A percentile compares a stretch with the other conserved stretches of the same genome.
phyloP scores from a whole-genome alignment of 2,113 vertebrate genomes.

The Odobenus rosmarus region DNA sequence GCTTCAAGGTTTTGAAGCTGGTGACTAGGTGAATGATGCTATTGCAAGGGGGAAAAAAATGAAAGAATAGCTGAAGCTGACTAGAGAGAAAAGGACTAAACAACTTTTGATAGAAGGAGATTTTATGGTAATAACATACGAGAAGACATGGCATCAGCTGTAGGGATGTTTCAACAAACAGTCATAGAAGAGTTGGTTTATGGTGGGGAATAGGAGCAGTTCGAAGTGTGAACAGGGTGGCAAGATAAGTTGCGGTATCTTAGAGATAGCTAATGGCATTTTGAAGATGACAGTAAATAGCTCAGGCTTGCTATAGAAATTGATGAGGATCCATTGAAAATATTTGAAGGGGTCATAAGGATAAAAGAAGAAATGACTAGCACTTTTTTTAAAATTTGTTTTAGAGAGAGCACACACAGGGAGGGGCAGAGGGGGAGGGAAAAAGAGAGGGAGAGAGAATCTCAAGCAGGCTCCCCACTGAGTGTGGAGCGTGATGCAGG shows the following conservation, averaged over 20 bases:
- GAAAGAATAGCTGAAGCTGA: neutral
- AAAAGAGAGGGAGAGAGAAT: neutral
- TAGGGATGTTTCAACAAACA: neutral
- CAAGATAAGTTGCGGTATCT: neutral
- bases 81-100: neutral
- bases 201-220: neutral
- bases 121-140: neutral
- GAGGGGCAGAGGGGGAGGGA: no score
- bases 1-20: neutral
- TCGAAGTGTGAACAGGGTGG: neutral
- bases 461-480: neutral
- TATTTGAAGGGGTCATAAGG: slow-evolving; percentile 1
- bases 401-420: neutral
- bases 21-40: neutral
- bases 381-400: neutral
- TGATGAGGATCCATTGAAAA: slow-evolving; percentile 21
- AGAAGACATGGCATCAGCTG: neutral
- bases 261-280: neutral
- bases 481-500: neutral
- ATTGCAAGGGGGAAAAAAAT: neutral
- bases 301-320: neutral
- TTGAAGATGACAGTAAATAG: neutral
- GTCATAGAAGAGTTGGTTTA: neutral
- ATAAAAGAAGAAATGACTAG: neutral
- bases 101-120: neutral